Evolutionary conservation across 2,888 invertebrate genomes (phyloP).

Genomic region (Machimus rusticus): DNA sequence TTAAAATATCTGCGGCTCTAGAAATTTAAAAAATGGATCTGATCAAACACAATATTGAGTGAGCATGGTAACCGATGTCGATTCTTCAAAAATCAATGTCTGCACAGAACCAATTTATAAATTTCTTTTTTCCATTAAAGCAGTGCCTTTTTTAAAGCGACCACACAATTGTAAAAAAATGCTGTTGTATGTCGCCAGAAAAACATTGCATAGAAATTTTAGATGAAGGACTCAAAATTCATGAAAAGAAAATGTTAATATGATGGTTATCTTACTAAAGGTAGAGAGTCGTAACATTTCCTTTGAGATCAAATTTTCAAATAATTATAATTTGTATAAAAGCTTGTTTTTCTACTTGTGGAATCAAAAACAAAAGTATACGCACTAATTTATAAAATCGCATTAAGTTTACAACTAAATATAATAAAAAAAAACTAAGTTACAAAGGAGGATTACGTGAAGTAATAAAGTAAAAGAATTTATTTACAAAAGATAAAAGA

Average conservation of each 20-base stretch:
- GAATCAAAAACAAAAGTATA: constrained; percentile 30
- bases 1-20: background rate
- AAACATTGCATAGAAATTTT: background rate
- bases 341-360: background rate
- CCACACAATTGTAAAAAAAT: background rate
- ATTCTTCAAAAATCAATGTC: background rate
- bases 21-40: background rate
- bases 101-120: background rate
- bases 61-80: background rate
- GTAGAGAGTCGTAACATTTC: background rate
- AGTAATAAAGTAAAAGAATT: constrained; percentile 22
- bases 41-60: background rate
- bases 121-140: background rate
- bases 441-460: constrained; percentile 5
- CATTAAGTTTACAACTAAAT: constrained; percentile 17
- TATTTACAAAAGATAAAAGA: constrained; percentile 22
- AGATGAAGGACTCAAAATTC: background rate
- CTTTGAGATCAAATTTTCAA: background rate
- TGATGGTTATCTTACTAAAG: background rate
- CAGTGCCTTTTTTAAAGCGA: background rate
- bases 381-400: constrained; percentile 37
- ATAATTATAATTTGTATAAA: background rate
- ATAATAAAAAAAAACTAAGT: background rate
- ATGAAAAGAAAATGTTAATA: background rate
- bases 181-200: background rate